These are phyloP conservation scores for Hypolimnas misippus DNA, from an alignment of 2,888 invertebrate species.

Conservation along the genomic window DNA sequence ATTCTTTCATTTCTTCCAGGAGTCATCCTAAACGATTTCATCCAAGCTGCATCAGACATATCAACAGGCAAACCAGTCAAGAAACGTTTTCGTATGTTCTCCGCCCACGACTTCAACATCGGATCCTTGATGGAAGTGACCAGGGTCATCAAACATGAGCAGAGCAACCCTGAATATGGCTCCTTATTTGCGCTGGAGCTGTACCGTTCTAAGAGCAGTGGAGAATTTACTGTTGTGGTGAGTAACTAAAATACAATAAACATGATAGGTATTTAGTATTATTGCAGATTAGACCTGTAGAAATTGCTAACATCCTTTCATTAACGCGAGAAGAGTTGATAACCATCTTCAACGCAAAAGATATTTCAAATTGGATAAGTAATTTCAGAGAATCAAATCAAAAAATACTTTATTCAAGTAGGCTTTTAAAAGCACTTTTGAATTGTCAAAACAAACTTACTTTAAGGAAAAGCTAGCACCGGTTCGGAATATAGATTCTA, in stretches of 20 bases:
- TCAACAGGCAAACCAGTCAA: slow-evolving; percentile 52
- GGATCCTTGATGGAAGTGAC: slow-evolving; percentile 71
- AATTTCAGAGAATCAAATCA: too few relatives aligned
- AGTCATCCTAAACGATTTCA: slow-evolving; percentile 65
- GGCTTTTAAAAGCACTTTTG: too few relatives aligned
- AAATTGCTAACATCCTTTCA: too few relatives aligned
- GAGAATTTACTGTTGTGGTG: slow-evolving; percentile 65
- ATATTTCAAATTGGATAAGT: too few relatives aligned
- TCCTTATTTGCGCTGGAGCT: slow-evolving; percentile 67
- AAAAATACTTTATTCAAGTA: too few relatives aligned
- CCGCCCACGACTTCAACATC: slow-evolving; percentile 74
- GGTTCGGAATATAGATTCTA: too few relatives aligned
- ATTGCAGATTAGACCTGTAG: too few relatives aligned
- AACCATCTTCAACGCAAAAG: too few relatives aligned
- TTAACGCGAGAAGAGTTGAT: too few relatives aligned
- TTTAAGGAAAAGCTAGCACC: too few relatives aligned
- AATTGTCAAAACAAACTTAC: too few relatives aligned
- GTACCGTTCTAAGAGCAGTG: slow-evolving; percentile 57
- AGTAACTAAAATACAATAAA: slow-evolving; percentile 44
- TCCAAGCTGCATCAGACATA: slow-evolving; percentile 60
- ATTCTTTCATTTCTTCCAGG: slow-evolving; percentile 64
- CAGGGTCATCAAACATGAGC: slow-evolving; percentile 51
- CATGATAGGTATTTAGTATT: too few relatives aligned
- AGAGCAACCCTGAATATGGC: slow-evolving; percentile 69
- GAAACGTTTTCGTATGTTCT: slow-evolving; percentile 60